Conservation (phyloP, 2,888 invertebrate genomes). For the Tuta absoluta region DNA sequence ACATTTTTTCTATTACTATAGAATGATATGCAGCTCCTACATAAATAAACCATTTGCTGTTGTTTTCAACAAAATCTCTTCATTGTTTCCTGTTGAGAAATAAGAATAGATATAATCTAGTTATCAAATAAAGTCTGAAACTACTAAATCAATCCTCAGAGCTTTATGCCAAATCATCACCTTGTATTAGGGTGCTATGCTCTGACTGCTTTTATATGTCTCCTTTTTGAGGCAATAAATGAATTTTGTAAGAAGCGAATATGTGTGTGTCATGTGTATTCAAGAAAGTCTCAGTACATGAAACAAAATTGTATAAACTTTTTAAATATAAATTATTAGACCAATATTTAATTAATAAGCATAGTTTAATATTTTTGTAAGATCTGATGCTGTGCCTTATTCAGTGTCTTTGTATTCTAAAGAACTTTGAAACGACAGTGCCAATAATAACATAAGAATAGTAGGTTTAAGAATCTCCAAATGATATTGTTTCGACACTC, state of each 20-base stretch:
- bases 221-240: background rate
- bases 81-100: too few species aligned
- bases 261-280: background rate
- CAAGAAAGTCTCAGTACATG: background rate
- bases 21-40: too few species aligned
- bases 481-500: slow-evolving; percentile 49
- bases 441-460: slow-evolving; percentile 47
- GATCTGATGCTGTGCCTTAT: slow-evolving; percentile 46
- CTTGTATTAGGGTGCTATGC: background rate
- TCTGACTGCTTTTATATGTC: background rate
- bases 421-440: slow-evolving; percentile 43
- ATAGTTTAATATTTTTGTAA: background rate
- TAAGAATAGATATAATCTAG: background rate
- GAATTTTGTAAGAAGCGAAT: background rate
- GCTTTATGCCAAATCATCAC: background rate
- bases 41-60: too few species aligned
- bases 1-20: too few species aligned
- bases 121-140: background rate
- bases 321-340: too few species aligned
- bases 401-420: slow-evolving; percentile 37
- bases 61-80: too few species aligned
- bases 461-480: slow-evolving; percentile 61
- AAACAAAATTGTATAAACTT: slow-evolving; percentile 1
- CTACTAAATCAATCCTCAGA: background rate
- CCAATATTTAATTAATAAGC: background rate